These are phyloP conservation scores for Capricornis sumatraensis DNA, from an alignment of 2,113 vertebrate species.

Conservation along the genomic window DNA sequence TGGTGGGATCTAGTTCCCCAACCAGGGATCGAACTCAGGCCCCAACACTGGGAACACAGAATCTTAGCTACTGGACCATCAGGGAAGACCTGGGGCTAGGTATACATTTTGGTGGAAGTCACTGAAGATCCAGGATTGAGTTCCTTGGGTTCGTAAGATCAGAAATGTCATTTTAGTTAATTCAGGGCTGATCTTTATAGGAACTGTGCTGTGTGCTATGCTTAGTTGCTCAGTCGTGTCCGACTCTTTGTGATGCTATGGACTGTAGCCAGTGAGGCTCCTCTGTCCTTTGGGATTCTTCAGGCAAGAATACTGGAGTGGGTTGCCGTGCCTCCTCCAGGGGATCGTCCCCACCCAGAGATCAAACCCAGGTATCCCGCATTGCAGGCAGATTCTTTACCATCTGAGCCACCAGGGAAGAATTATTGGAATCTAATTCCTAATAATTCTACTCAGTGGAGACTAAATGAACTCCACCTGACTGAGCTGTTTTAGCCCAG, in stretches of 20 bases:
- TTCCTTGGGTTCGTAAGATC: not conserved
- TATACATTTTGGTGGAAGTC: not conserved
- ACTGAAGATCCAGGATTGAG: not conserved
- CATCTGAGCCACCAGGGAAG: not conserved
- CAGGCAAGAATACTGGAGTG: not conserved
- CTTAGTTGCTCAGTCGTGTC: not conserved
- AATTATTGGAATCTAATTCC: not conserved
- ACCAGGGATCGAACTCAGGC: not conserved
- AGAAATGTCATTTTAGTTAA: not conserved
- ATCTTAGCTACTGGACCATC: not conserved
- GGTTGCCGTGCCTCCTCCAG: not conserved
- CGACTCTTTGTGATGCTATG: fast-evolving
- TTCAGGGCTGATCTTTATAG: not conserved
- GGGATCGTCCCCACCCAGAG: not conserved
- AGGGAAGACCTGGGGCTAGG: not conserved
- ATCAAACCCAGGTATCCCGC: not conserved
- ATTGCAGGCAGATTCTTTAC: not conserved
- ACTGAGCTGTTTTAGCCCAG: not conserved
- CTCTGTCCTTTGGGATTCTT: not conserved
- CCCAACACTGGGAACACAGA: not conserved
- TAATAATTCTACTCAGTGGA: not conserved
- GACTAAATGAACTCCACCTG: not conserved
- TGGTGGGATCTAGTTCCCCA: not conserved
- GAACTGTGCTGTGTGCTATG: not conserved
- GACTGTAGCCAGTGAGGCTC: not conserved